A percentile compares a stretch with the other conserved stretches of the same genome.
Conservation (phyloP, 2,888 invertebrate species). For the Orgyia antiqua region DNA sequence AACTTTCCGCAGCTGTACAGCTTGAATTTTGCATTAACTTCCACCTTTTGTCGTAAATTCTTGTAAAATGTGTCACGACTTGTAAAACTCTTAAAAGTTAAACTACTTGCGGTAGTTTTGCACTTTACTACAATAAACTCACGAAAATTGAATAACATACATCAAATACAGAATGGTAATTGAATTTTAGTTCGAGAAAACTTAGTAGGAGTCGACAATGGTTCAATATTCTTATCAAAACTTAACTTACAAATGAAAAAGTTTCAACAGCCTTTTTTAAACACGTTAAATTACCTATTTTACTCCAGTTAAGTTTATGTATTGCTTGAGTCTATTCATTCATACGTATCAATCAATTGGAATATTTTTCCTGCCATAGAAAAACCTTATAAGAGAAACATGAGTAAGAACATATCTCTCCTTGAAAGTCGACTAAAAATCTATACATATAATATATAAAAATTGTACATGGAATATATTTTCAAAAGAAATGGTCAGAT, state of each 20-base stretch:
- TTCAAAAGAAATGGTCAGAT: too few species aligned
- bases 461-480: too few species aligned
- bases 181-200: slow-evolving; percentile 24
- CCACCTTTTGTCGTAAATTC: slow-evolving; percentile 31
- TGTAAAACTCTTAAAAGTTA: slow-evolving; percentile 32
- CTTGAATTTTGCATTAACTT: neutral
- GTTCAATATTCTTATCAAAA: slow-evolving; percentile 7
- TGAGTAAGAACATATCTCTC: too few species aligned
- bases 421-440: too few species aligned
- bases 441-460: too few species aligned
- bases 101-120: slow-evolving; percentile 35
- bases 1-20: neutral
- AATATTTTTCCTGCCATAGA: too few species aligned
- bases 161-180: slow-evolving; percentile 28
- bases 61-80: slow-evolving; percentile 41
- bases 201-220: slow-evolving; percentile 10
- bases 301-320: too few species aligned
- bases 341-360: too few species aligned
- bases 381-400: too few species aligned
- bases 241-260: slow-evolving; percentile 3
- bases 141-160: slow-evolving; percentile 31
- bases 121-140: slow-evolving; percentile 40
- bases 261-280: slow-evolving; percentile 1
- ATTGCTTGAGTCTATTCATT: too few species aligned
- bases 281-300: neutral